phyloP scores from a whole-genome alignment of 1,140 invertebrate genomes.

The Ladona fulva region DNA sequence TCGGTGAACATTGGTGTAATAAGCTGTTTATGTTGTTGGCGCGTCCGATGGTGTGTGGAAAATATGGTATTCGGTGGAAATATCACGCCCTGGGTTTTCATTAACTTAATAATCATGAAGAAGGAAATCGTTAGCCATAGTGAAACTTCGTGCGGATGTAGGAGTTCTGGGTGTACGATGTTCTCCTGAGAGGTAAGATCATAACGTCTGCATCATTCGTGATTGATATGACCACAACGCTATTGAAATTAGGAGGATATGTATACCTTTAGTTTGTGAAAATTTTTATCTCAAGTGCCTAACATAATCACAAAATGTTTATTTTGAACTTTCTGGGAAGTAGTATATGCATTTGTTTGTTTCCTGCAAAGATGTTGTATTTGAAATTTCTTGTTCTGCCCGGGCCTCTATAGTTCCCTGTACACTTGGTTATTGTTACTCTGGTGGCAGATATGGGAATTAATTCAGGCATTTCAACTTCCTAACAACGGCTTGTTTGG shows the following conservation, averaged over 20 bases:
- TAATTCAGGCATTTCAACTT: slow-evolving; percentile 9
- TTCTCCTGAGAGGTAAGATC: not conserved
- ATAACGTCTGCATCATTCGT: not conserved
- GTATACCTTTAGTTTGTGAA: no score
- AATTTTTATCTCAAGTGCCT: no score
- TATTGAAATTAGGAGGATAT: not conserved
- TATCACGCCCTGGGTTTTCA: not conserved
- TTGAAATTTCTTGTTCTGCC: slow-evolving; percentile 17
- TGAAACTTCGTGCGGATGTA: not conserved
- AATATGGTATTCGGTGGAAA: not conserved
- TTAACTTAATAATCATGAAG: not conserved
- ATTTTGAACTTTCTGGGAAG: not conserved
- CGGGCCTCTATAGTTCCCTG: not conserved
- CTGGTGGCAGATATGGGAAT: slow-evolving; percentile 19
- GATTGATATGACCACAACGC: not conserved
- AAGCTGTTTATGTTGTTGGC: not conserved
- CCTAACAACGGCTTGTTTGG: not conserved
- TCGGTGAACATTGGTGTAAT: not conserved
- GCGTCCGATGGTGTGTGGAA: not conserved
- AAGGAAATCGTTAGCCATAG: not conserved
- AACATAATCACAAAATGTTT: not conserved
- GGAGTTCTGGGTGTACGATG: not conserved
- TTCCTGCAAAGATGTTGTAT: not conserved
- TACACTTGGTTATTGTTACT: slow-evolving; percentile 16
- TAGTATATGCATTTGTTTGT: not conserved